Evolutionary conservation across 1,140 invertebrate species (phyloP).

Genomic region (Phthorimaea operculella): DNA sequence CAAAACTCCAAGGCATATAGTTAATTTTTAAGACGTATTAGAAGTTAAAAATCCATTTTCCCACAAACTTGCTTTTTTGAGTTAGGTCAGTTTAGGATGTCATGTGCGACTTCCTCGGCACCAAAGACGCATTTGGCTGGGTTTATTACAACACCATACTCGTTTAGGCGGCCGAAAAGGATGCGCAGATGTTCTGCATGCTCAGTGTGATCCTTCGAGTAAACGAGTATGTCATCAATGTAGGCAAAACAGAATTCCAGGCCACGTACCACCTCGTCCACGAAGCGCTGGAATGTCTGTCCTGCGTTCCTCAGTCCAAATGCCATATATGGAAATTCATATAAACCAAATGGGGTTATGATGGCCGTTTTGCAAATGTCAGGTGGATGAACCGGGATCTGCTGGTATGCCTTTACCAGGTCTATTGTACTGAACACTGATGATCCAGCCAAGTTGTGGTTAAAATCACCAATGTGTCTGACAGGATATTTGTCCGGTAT

Average conservation of each 20-base stretch:
- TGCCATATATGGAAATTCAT: not conserved
- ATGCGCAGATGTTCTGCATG: constrained; percentile 9
- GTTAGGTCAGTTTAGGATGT: too few relatives aligned
- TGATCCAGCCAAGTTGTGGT: not conserved
- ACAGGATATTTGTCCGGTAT: too few relatives aligned
- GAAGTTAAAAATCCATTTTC: too few relatives aligned
- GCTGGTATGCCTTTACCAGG: not conserved
- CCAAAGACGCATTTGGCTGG: constrained; percentile 8
- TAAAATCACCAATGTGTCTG: too few relatives aligned
- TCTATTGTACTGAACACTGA: not conserved
- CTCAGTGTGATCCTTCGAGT: constrained; percentile 1
- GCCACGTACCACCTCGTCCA: constrained; percentile 35
- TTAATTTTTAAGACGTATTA: too few relatives aligned
- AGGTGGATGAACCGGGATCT: not conserved
- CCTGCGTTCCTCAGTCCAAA: constrained; percentile 21
- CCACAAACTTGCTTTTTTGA: too few relatives aligned
- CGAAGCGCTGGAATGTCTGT: constrained; percentile 38
- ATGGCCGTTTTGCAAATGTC: not conserved
- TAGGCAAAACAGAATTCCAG: constrained; percentile 30
- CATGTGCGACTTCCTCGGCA: too few relatives aligned
- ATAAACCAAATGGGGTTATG: not conserved
- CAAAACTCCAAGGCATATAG: too few relatives aligned
- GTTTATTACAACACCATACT: constrained; percentile 7
- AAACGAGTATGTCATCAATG: constrained; percentile 15
- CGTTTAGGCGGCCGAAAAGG: constrained; percentile 8